Percentiles rank a stretch among this genome's conserved stretches.
phyloP scores from a whole-genome alignment of 1,140 invertebrate genomes.

The Ganaspis sp. region DNA sequence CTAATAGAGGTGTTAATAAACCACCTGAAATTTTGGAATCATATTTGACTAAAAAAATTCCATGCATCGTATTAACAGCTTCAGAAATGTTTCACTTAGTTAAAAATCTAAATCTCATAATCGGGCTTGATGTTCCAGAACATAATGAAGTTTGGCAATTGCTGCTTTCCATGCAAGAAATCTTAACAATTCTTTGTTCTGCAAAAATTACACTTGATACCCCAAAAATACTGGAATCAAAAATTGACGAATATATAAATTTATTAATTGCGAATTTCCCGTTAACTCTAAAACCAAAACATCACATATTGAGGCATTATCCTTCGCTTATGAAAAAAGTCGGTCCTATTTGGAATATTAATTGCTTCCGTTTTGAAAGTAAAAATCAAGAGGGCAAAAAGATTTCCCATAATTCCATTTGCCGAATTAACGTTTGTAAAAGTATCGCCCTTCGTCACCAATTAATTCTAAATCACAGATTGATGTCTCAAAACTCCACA shows the following conservation, averaged over 20 bases:
- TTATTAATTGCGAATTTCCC: neutral
- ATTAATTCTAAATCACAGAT: slow-evolving; percentile 39
- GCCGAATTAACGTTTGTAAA: slow-evolving; percentile 34
- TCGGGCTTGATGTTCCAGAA: neutral
- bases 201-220: neutral
- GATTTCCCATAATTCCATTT: slow-evolving; percentile 25
- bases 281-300: slow-evolving; percentile 35
- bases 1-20: slow-evolving; percentile 34
- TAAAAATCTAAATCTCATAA: slow-evolving; percentile 28
- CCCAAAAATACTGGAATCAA: neutral
- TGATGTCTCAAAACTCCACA: slow-evolving; percentile 14
- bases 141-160: slow-evolving; percentile 15
- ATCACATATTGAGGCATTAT: slow-evolving; percentile 49
- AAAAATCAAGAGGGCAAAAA: slow-evolving; percentile 46
- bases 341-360: slow-evolving; percentile 42
- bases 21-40: slow-evolving; percentile 37
- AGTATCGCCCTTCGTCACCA: slow-evolving; percentile 46
- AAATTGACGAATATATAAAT: neutral
- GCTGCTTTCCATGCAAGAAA: neutral
- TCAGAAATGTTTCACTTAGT: slow-evolving; percentile 31
- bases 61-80: slow-evolving; percentile 6
- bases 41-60: slow-evolving; percentile 37
- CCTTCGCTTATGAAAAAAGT: slow-evolving; percentile 40
- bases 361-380: slow-evolving; percentile 41
- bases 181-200: slow-evolving; percentile 1